These are phyloP conservation scores for Gonocerus acuteangulatus DNA, from an alignment of 2,888 invertebrate species.

Conservation along the genomic window DNA sequence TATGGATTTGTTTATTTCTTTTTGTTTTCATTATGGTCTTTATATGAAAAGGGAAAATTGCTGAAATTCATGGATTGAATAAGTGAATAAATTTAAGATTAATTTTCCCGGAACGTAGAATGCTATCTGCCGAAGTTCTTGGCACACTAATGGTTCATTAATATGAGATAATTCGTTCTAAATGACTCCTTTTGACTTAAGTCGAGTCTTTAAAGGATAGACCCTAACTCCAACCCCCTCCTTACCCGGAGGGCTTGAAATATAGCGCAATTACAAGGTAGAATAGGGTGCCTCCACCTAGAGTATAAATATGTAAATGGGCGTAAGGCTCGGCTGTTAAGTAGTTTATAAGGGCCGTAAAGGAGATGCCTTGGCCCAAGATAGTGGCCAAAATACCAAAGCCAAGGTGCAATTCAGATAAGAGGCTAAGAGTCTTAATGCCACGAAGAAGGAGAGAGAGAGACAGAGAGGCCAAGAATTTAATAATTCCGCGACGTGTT, in stretches of 20 bases:
- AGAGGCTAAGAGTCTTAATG: conserved; percentile 19
- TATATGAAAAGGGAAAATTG: no score
- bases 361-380: conserved; percentile 30
- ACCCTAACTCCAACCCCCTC: not conserved
- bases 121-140: no score
- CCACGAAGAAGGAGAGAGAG: no score
- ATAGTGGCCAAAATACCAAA: conserved; percentile 6
- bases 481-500: no score
- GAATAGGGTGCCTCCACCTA: not conserved
- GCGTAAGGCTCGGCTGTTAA: conserved; percentile 26
- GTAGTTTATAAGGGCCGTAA: conserved; percentile 36
- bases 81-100: no score
- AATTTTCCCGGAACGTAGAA: no score
- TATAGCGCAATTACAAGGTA: no score
- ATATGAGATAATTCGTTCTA: not conserved
- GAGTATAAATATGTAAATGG: conserved; percentile 35
- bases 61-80: no score
- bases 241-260: no score
- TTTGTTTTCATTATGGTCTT: no score
- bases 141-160: not conserved
- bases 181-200: not conserved
- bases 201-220: not conserved
- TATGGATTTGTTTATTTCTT: no score
- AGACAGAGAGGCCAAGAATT: no score
- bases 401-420: conserved; percentile 30